Evolutionary conservation across 2,113 vertebrate genomes (phyloP), one percentile per base, ranked within the genome.

Genomic region (Antechinus flavipes): DNA sequence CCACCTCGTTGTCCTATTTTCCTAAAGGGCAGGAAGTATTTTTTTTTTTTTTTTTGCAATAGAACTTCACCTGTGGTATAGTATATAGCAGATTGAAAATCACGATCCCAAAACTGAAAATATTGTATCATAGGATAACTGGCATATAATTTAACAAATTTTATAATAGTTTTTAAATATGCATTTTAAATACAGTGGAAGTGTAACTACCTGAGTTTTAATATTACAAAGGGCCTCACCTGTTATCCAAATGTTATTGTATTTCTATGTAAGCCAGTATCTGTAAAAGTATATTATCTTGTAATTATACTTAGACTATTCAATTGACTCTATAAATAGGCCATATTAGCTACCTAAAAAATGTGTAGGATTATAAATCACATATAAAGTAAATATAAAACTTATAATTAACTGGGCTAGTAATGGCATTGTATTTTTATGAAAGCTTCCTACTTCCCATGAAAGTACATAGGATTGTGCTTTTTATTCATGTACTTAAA

Each of bases 281-380:
- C 25, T 94, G 24, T 61, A 93, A 25, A 96, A 54, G 93, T 94
- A 55, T 94, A 90, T 90, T 94, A 61, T 55, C 19, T 5, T 26
- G 49, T 91, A 84, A 1, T 0, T 90, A 95, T 93, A 22, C 23
- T 95, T 58, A 94, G 90, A 96, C 68, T 91, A 91, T 92, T 89
- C 93, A 42, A 19, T 89, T 96, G 90, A 94, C 93, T 93, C 90
- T 92, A 7, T 91, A 61, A 61, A 92, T 95, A 90, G 25, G 92
- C 92, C 94, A 91, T 90, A 91, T 55, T 95, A 90, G 27, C 9
- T 19, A 68, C 19, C 53, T 92, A 19, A 97, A 91, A 95, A 93
- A 94, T 95, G 23, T 94, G 0, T 90, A 56, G 35, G 94, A 5
- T n/a, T 47, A 0, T 94, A 94, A 93, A 84, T 6, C 23, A 35